phyloP scores from a whole-genome alignment of 1,140 invertebrate species.

The Dolichoris vasculosae region DNA sequence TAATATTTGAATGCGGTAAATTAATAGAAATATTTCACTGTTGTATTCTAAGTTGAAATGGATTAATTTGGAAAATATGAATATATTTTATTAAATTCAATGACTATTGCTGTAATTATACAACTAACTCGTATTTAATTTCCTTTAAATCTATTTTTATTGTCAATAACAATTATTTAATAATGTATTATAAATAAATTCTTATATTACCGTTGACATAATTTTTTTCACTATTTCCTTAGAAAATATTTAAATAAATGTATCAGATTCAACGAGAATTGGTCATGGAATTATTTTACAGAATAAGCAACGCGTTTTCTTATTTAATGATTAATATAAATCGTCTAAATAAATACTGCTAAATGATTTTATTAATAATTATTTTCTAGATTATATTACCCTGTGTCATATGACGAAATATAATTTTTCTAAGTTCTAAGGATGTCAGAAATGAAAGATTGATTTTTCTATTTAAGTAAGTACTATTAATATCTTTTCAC shows the following conservation, averaged over 20 bases:
- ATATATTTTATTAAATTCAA: not conserved
- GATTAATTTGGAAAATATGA: not conserved
- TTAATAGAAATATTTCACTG: too few species aligned
- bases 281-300: not conserved
- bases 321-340: not conserved
- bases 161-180: not conserved
- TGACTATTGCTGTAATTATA: not conserved
- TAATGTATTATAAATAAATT: not conserved
- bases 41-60: too few species aligned
- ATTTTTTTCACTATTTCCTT: not conserved
- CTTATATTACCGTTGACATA: not conserved
- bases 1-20: too few species aligned
- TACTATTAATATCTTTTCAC: not conserved
- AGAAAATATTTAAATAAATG: not conserved
- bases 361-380: not conserved
- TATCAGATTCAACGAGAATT: not conserved
- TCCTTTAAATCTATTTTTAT: not conserved
- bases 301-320: not conserved
- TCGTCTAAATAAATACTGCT: not conserved
- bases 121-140: not conserved
- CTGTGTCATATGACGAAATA: not conserved
- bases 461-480: not conserved
- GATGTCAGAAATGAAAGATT: not conserved
- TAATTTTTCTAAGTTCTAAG: not conserved
- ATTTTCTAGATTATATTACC: too few species aligned